phyloP scores from a whole-genome alignment of 2,888 invertebrate genomes.

The Drosophila birchii region DNA sequence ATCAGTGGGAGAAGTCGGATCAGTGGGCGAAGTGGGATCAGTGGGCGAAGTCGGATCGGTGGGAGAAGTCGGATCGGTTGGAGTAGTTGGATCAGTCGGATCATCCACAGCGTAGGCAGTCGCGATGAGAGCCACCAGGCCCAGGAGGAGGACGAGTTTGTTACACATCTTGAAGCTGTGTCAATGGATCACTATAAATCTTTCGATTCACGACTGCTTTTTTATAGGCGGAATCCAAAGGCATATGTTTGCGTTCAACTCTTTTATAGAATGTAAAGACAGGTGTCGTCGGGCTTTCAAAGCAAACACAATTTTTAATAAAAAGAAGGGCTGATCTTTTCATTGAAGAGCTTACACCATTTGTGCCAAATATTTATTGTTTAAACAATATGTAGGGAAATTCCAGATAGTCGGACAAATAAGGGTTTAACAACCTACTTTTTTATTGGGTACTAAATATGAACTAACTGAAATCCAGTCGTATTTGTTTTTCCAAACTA shows the following conservation, averaged over 20 bases:
- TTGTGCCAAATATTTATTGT: background rate
- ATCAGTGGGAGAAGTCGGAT: background rate
- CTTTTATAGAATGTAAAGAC: background rate
- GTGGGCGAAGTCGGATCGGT: background rate
- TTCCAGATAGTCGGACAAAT: background rate
- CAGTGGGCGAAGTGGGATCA: background rate
- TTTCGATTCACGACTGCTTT: background rate
- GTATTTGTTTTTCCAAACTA: background rate
- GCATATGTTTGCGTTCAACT: background rate
- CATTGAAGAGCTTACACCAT: background rate
- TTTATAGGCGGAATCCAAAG: conserved; percentile 8
- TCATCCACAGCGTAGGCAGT: background rate
- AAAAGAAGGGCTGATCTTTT: conserved; percentile 1
- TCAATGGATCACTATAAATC: conserved; percentile 5
- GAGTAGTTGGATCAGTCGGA: background rate
- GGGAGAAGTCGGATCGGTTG: background rate
- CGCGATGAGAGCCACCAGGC: conserved; percentile 5
- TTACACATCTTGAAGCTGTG: conserved; percentile 8
- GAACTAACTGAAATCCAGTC: background rate
- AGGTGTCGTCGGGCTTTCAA: background rate
- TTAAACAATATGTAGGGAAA: background rate
- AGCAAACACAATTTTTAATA: background rate
- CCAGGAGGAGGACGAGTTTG: background rate
- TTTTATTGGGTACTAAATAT: background rate
- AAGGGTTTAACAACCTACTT: background rate